These are phyloP conservation scores for Tetramorium bicarinatum DNA, from an alignment of 2,888 invertebrate species.

Conservation along the genomic window DNA sequence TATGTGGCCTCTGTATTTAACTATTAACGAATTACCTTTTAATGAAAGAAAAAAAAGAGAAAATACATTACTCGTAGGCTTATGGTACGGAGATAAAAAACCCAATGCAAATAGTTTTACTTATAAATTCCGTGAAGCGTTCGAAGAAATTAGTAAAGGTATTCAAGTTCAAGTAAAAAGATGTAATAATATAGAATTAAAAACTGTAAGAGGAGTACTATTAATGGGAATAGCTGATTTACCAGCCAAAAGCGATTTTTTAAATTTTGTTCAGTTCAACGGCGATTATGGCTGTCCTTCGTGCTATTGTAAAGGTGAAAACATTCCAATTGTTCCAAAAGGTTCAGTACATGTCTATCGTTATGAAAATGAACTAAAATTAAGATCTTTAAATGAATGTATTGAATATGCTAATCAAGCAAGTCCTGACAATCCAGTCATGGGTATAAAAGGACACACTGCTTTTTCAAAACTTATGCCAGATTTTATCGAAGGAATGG, in stretches of 20 bases:
- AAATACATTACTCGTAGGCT: constrained; percentile 60
- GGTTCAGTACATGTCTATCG: constrained; percentile 61
- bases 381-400: constrained; percentile 56
- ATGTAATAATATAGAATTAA: constrained; percentile 37
- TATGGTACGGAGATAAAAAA: constrained; percentile 65
- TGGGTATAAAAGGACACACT: constrained; percentile 60
- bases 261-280: constrained; percentile 66
- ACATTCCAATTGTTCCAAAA: constrained; percentile 22
- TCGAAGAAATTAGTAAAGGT: constrained; percentile 24
- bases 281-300: constrained; percentile 62
- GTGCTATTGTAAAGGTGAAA: constrained; percentile 60
- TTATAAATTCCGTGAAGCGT: constrained; percentile 32
- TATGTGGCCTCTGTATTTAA: constrained; percentile 62
- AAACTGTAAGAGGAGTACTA: constrained; percentile 44
- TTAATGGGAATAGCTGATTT: constrained; percentile 60
- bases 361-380: constrained; percentile 48
- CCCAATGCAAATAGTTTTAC: constrained; percentile 41
- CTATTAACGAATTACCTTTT: constrained; percentile 64
- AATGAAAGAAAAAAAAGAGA: constrained; percentile 53
- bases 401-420: constrained; percentile 57
- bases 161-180: background rate
- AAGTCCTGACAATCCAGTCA: constrained; percentile 47
- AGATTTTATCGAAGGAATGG: constrained; percentile 62
- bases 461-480: constrained; percentile 60
- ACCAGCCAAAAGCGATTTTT: constrained; percentile 63